Base-by-base conservation (phyloP, 2,797 vertebrate genomes). In the Diplodus puntazzo region DNA sequence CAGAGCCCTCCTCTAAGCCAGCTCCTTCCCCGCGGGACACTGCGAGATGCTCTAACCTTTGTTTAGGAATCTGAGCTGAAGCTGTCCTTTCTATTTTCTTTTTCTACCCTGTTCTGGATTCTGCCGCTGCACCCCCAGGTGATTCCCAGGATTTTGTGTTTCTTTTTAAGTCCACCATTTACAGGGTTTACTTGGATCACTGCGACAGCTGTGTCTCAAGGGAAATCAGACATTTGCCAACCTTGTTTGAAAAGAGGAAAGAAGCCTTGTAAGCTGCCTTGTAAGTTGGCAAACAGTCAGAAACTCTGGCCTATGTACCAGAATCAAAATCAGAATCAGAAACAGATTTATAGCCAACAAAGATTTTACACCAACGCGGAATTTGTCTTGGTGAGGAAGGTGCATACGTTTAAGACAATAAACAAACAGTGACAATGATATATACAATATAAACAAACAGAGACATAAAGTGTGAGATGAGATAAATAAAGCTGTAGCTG, bases 111-210 rank as follows among this genome's bases (percentile, higher is more conserved):
- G 8, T 64, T 61, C 45, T 53, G 52, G 39, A 27, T 71, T 54
- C 64, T 65, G 9, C 65, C 27, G 52, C 58, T 10, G 4, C 71
- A 61, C 52, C 75, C 60, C 7, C 30, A 69, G 55, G 83, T 81
- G 57, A 58, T 81, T 58, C 49, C 66, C 2, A 5, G 53, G 23
- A 68, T 49, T 63, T 74, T 49, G 61, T 25, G 50, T 49, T 59
- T 60, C 45, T 59, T 83, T 79, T 79, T 52, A 81, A 79, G 71
- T 66, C 68, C 67, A 43, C 66, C 34, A 3, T 72, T 77, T 62
- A 75, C n/a, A 39, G 58, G 76, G 57, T 72, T 84, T 71, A 71
- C 27, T 67, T 43, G 52, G 84, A 84, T 85, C 72, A 69, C 67
- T 60, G 69, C 6, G 21, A 73, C 65, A 76, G n/a, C 27, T 5